phyloP scores from a whole-genome alignment of 2,888 invertebrate genomes.

The Acronicta alni region DNA sequence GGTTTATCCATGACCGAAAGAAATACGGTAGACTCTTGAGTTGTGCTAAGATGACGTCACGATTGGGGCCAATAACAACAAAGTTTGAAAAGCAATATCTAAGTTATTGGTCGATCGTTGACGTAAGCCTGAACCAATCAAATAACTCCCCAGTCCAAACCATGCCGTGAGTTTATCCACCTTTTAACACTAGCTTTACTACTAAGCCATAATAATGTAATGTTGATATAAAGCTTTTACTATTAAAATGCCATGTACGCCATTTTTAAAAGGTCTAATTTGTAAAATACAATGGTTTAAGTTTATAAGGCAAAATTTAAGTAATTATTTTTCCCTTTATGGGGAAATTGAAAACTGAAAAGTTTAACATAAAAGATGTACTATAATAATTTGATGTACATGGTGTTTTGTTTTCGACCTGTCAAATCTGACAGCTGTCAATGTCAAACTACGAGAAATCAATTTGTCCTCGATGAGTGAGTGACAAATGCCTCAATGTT shows the following conservation, averaged over 20 bases:
- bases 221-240: slow-evolving; percentile 40
- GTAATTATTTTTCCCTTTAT: slow-evolving; percentile 15
- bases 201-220: slow-evolving; percentile 58
- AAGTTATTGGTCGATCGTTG: slow-evolving; percentile 20
- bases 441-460: slow-evolving; percentile 33
- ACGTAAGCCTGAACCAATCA: slow-evolving; percentile 10
- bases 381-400: slow-evolving; percentile 46
- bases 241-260: slow-evolving; percentile 31
- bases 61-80: background rate
- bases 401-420: slow-evolving; percentile 47
- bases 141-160: slow-evolving; percentile 5
- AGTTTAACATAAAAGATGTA: slow-evolving; percentile 41
- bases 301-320: background rate
- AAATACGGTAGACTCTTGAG: too few relatives aligned
- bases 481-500: slow-evolving; percentile 47
- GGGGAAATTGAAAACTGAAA: slow-evolving; percentile 16
- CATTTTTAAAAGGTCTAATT: slow-evolving; percentile 19
- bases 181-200: slow-evolving; percentile 54
- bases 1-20: too few relatives aligned
- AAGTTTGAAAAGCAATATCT: background rate
- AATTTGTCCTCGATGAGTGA: slow-evolving; percentile 44
- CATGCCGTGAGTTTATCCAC: slow-evolving; percentile 26
- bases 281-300: slow-evolving; percentile 6
- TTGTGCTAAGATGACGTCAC: background rate
- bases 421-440: slow-evolving; percentile 59